Evolutionary conservation across 2,888 invertebrate species (phyloP), one percentile per base, ranked within the genome.

Genomic region (Spatulosminthurus flaviceps): DNA sequence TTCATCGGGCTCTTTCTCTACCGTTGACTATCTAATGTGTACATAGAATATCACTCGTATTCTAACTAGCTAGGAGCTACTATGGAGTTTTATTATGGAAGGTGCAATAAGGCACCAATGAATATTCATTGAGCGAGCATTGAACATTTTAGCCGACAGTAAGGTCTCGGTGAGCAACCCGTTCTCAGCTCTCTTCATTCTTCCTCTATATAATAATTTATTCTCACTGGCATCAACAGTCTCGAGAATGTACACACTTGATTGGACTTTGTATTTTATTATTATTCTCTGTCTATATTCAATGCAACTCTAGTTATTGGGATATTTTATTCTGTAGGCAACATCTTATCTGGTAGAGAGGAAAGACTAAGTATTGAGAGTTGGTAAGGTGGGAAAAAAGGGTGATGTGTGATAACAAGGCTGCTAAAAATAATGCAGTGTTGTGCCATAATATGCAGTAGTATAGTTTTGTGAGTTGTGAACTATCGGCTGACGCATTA

Each of bases 391-490:
- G n/a, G 51, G n/a, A 51, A 51, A 51, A 51, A 64, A 26, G 7
- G 26, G 24, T 64, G 11, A 24, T 72, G 72, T n/a, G n/a, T 72
- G 72, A 72, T 72, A 72, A 72, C 72, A 72, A 72, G n/a, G 72
- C 34, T 72, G 72, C 72, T 72, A 72, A 72, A 72, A 72, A 72
- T 72, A 72, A 72, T 72, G 72, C 72, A 43, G 21, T 69, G 34
- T 9, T n/a, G 19, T 19, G 24, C 28, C 13, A 19, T 19, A 11
- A 28, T n/a, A n/a, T n/a, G n/a, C n/a, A n/a, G n/a, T n/a, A 7
- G 24, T 24, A 66, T 16, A 66, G 5, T 21, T n/a, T n/a, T n/a
- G 24, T 4, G 1, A 22, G 29, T 67, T 67, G 67, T 67, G n/a
- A 28, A 29, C 24, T 51, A 51, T 67, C 13, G 67, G 19, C 24